Base-by-base conservation (phyloP, 2,113 vertebrate species). In the Chlamydotis undulata region DNA sequence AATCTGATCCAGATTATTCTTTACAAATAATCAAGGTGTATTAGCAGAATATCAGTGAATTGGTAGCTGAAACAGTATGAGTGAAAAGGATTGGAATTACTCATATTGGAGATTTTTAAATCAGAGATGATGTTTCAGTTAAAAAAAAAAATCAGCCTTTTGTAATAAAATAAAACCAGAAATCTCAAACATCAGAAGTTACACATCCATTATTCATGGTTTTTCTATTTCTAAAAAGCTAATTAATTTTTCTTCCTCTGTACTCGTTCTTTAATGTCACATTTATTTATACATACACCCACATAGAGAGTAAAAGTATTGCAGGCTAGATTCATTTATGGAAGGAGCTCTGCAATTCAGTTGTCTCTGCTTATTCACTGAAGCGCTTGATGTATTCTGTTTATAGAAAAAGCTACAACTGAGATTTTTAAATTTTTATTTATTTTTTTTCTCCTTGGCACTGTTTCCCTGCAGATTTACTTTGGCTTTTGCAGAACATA, bases 231-330 rank as follows among this genome's bases (percentile, higher is more conserved):
- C 77, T 78, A 52, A 92, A 76, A 90, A 86, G 87, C 87, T 77
- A 95, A 96, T 97, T 95, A 84, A 87, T 71, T 96, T 93, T 91
- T 96, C 79, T 97, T 84, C 85, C 87, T 94, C 84, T 87, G 65
- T 87, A 88, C 86, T 91, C 88, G 75, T 90, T 96, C 82, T 84
- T 92, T 96, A 96, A 96, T 95, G 90, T 90, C 91, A 93, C 89
- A 84, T 97, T 97, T 97, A 96, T 96, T 97, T 97, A 96, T 97
- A 92, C 73, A 25, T 80, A 96, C 90, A 41, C 96, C 95, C 95
- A 97, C 96, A 96, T 5, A 68, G 68, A 83, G 74, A 91, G 93
- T 93, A 87, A 43, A 95, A 95, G 77, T 60, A 55, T 63, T 77
- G 61, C 88, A 89, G 71, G 47, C 91, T 68, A 33, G 73, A 73